Conservation (phyloP, 2,888 invertebrate species). For the Notodonta ziczac region DNA sequence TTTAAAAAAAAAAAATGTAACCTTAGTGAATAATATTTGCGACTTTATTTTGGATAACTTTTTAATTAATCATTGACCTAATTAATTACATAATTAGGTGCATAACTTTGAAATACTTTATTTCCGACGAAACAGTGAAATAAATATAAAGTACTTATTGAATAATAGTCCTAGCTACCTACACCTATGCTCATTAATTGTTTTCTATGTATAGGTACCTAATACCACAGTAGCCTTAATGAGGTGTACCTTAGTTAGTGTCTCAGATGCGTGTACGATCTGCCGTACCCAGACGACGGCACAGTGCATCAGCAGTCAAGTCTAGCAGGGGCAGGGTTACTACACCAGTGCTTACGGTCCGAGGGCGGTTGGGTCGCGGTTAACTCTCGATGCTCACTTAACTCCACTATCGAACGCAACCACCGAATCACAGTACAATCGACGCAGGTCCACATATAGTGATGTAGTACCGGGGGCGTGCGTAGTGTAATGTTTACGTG, state of each 20-base stretch:
- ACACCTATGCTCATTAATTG: too few relatives aligned
- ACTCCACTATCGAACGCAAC: conserved; percentile 53
- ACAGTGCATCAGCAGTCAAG: conserved; percentile 61
- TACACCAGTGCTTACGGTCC: conserved; percentile 69
- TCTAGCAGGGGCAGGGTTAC: conserved; percentile 57
- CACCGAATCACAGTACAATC: conserved; percentile 45
- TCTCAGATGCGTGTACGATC: conserved; percentile 16
- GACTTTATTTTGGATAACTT: too few relatives aligned
- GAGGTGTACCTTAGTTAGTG: conserved; percentile 28
- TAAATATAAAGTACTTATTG: too few relatives aligned
- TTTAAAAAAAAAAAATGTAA: too few relatives aligned
- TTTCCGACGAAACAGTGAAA: too few relatives aligned
- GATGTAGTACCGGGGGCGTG: conserved; percentile 49
- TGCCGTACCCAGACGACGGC: conserved; percentile 33
- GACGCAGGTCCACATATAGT: conserved; percentile 37
- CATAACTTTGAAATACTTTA: too few relatives aligned
- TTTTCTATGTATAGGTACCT: neutral
- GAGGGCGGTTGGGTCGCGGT: conserved; percentile 70
- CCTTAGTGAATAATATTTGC: too few relatives aligned
- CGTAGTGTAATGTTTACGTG: conserved; percentile 71
- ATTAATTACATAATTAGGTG: too few relatives aligned
- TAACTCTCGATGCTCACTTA: conserved; percentile 58
- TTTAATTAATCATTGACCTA: too few relatives aligned
- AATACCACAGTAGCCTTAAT: neutral
- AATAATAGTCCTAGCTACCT: too few relatives aligned